Conservation (phyloP, 1,140 invertebrate species). For the Drosophila nikananu region DNA sequence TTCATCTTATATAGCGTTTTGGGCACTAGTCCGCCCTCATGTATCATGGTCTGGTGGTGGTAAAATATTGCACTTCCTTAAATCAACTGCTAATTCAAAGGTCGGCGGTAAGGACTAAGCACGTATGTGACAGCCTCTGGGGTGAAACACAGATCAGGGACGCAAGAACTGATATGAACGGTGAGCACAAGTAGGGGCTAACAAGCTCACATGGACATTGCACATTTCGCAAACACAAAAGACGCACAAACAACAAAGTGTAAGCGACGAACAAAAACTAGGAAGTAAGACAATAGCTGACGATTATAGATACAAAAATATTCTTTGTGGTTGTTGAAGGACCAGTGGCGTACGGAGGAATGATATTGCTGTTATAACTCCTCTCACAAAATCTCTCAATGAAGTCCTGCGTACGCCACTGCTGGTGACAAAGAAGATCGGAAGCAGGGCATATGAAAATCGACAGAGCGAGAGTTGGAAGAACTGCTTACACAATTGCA, state of each 20-base stretch:
- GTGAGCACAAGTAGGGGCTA: constrained; percentile 24
- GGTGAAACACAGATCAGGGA: constrained; percentile 27
- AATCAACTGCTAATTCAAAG: neutral
- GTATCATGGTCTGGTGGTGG: constrained; percentile 90
- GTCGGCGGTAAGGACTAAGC: neutral
- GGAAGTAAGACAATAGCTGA: constrained; percentile 21
- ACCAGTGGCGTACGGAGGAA: constrained; percentile 10
- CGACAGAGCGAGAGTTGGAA: constrained; percentile 32
- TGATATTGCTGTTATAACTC: neutral
- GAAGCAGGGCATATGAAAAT: constrained; percentile 20
- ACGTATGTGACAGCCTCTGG: constrained; percentile 17
- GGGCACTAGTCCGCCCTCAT: constrained; percentile 95
- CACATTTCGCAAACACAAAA: constrained; percentile 44
- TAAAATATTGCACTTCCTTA: neutral
- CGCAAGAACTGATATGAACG: constrained; percentile 15
- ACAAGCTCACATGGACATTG: constrained; percentile 43
- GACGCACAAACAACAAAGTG: constrained; percentile 21
- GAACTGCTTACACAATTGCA: constrained; percentile 85
- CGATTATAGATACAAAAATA: constrained; percentile 13
- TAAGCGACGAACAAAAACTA: constrained; percentile 26
- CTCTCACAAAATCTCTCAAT: neutral
- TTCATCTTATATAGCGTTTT: constrained; percentile 94
- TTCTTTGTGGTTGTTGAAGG: constrained; percentile 6
- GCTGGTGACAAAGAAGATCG: constrained; percentile 20
- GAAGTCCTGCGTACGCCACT: constrained; percentile 14